A percentile compares a stretch with the other conserved stretches of the same genome.
These are phyloP conservation scores for Acomys russatus DNA, from an alignment of 2,797 vertebrate genomes.

Conservation along the genomic window DNA sequence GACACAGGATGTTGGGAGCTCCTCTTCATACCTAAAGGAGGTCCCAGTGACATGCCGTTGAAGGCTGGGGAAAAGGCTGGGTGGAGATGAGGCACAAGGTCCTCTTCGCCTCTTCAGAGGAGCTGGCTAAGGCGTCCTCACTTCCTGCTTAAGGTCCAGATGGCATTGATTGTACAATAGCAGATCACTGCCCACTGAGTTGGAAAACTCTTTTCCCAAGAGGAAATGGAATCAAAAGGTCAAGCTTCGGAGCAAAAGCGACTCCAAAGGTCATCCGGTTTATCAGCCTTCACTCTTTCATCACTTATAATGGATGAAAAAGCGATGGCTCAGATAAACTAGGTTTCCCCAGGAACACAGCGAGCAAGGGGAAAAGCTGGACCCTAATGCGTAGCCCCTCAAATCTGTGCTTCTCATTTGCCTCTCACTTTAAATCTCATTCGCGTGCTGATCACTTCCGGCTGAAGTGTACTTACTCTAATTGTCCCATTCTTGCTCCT, in stretches of 20 bases:
- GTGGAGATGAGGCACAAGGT: not conserved
- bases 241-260: not conserved
- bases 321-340: not conserved
- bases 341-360: not conserved
- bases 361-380: not conserved
- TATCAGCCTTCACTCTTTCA: not conserved
- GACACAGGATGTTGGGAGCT: slow-evolving; percentile 7
- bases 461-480: not conserved
- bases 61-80: not conserved
- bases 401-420: not conserved
- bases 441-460: not conserved
- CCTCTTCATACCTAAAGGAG: not conserved
- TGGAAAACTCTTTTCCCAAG: slow-evolving; percentile 1
- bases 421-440: not conserved
- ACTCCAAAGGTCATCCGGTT: not conserved
- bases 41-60: not conserved
- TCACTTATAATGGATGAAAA: not conserved
- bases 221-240: not conserved
- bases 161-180: not conserved
- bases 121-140: not conserved
- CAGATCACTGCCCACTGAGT: not conserved
- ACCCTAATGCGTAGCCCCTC: not conserved
- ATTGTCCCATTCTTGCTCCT: not conserved
- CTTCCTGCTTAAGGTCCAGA: not conserved
- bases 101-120: not conserved